Conservation (phyloP, 2,797 vertebrate species). For the Alosa sapidissima region DNA sequence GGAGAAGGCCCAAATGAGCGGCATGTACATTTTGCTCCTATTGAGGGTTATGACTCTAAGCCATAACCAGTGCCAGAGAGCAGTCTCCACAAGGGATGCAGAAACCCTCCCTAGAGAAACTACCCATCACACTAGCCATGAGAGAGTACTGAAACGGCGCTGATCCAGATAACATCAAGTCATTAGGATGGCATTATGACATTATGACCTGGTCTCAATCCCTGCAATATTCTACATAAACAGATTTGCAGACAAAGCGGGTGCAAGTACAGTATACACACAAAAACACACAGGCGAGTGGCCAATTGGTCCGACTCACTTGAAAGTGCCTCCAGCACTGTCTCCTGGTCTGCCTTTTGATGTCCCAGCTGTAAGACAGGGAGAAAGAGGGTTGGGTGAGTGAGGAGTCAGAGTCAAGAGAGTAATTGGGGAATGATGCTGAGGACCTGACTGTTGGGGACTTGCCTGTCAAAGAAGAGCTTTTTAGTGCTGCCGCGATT, state of each 20-base stretch:
- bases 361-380: conserved; percentile 70
- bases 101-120: not conserved
- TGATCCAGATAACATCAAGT: no score
- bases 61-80: not conserved
- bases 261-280: not conserved
- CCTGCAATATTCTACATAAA: not conserved
- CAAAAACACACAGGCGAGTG: not conserved
- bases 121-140: not conserved
- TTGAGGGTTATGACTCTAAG: not conserved
- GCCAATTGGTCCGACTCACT: conserved; percentile 73
- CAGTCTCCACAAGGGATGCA: not conserved
- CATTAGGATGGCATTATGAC: not conserved
- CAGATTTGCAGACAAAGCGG: not conserved
- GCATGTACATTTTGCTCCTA: not conserved
- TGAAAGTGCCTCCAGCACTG: conserved; percentile 87
- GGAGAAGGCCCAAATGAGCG: not conserved
- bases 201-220: not conserved
- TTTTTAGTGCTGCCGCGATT: no score
- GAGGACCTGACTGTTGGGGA: no score
- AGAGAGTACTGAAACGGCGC: no score
- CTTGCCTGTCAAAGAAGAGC: no score
- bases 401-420: not conserved
- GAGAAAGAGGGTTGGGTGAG: not conserved
- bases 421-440: not conserved
- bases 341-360: conserved; percentile 92